phyloP scores from a whole-genome alignment of 2,113 vertebrate species.

The Axis porcinus region DNA sequence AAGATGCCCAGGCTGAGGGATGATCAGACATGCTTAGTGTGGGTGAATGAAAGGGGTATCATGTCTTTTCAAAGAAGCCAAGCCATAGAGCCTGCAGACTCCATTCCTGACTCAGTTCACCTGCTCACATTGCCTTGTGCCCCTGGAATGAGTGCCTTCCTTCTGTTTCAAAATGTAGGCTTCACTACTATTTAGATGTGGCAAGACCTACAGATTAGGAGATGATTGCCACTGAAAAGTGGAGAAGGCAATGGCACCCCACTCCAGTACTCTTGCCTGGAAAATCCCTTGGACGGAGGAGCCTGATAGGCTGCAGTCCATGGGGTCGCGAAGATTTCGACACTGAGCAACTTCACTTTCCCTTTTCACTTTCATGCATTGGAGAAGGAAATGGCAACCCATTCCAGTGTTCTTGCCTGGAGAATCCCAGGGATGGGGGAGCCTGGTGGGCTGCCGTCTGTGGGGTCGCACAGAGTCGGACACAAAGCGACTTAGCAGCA shows the following conservation, averaged over 20 bases:
- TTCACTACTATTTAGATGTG: neutral
- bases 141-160: neutral
- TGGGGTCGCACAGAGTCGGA: neutral
- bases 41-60: neutral
- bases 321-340: neutral
- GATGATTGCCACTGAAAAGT: neutral
- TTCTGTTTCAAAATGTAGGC: neutral
- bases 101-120: neutral
- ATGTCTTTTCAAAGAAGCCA: neutral
- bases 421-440: neutral
- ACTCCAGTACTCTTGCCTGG: neutral
- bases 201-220: neutral
- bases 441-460: accelerated
- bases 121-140: neutral
- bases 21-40: neutral
- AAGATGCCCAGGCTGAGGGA: neutral
- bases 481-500: accelerated
- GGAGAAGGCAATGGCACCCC: neutral
- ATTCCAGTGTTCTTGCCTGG: neutral
- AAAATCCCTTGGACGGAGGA: neutral
- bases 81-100: neutral
- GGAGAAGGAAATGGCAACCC: neutral
- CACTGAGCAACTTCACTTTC: neutral
- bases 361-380: neutral
- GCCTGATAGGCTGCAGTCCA: neutral